Evolutionary conservation across 1,140 invertebrate species (phyloP), one percentile per base, ranked within the genome.

Genomic region (Oncopeltus fasciatus): DNA sequence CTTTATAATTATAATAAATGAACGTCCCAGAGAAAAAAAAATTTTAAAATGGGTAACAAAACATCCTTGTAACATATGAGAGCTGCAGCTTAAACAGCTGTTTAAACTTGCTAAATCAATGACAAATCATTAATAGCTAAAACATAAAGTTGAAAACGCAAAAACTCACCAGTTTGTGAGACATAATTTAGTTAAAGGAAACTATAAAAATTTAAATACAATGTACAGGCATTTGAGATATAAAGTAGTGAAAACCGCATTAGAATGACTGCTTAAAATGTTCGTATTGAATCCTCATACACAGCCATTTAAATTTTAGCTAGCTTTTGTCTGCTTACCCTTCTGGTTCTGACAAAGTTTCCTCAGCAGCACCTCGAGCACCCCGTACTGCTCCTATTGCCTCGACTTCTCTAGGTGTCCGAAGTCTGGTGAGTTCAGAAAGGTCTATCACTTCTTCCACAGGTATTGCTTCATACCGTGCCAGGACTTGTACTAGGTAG

Each of bases 381-480:
- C 57, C 57, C 24, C 49, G 20, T 1, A 53, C 5, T 1, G 24
- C 49, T 53, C 49, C 49, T 14, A 53, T 53, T 27, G 49, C 49
- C 26, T 53, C 49, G 12, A 53, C 49, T 26, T 53, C 49, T 12
- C 49, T 53, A 9, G 49, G 49, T 24, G 26, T 21, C 26, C 49
- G 21, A 24, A 58, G 18, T 5, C 58, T 38, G 14, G 16, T 24
- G 14, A 44, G 20, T 16, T 38, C 58, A 28, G 43, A 20, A 14
- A 33, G 18, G 38, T 60, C 58, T 18, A 27, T 46, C 1, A 24
- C 16, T 8, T 44, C 38, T 44, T 60, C 31, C 2, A 60, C 27
- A 0, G 69, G 69, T 24, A 70, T 69, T 12, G 67, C 68, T 3
- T 69, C 61, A 57, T 63, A 70, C 18, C 68, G 60, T 12, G 69